Conservation (phyloP, 2,797 vertebrate genomes). For the Anguilla anguilla region DNA sequence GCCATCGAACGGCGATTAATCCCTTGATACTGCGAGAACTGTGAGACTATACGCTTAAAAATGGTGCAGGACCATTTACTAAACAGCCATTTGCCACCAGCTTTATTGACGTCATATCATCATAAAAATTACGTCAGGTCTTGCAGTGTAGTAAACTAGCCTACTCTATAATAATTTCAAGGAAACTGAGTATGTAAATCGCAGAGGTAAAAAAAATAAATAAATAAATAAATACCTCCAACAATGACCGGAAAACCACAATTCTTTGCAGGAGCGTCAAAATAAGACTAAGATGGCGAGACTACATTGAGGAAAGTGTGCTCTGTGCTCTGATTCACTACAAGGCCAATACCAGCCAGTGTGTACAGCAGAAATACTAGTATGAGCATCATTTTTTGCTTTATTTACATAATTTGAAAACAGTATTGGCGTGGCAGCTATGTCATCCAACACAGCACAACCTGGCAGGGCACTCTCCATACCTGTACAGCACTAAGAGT, state of each 20-base stretch:
- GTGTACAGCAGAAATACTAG: too few species aligned
- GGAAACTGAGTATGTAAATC: background rate
- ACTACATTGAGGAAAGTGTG: too few species aligned
- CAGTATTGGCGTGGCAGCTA: too few species aligned
- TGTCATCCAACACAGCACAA: too few species aligned
- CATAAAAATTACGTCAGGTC: background rate
- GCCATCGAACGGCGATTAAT: background rate
- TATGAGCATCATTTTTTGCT: too few species aligned
- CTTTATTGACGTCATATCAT: background rate
- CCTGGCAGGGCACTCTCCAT: too few species aligned
- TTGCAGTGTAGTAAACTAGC: background rate
- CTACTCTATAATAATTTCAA: background rate
- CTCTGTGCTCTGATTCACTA: too few species aligned
- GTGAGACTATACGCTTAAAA: background rate
- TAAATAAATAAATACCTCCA: background rate
- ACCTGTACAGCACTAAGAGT: too few species aligned
- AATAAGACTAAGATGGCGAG: background rate
- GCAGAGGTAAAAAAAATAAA: background rate
- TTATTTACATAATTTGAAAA: too few species aligned
- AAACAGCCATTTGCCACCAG: background rate
- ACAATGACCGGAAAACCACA: background rate
- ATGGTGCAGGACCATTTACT: background rate
- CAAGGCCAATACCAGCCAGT: too few species aligned
- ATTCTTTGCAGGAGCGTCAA: background rate
- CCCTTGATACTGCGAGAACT: background rate